Base-by-base conservation (phyloP, 2,888 invertebrate species). In the Euclidia mi region DNA sequence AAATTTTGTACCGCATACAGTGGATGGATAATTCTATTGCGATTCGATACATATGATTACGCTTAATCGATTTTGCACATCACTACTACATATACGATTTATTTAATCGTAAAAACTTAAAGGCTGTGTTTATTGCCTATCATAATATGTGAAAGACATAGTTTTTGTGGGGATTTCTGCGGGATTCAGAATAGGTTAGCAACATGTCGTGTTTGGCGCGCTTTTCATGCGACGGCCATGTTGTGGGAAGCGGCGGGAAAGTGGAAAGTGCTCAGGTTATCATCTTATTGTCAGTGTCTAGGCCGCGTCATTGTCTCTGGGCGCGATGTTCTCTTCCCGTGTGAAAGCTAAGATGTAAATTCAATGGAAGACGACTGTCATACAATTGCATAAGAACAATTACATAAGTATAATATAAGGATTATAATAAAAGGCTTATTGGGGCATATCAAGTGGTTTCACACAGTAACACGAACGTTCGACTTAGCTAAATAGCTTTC, bases 171-270 rank as follows among this genome's bases (percentile, higher is more conserved):
- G 15, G 10, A 34, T 58, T 56, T 55, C 51, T 56, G 47, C 45
- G 12, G 14, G 34, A 49, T 57, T 50, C 34, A 53, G 12, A 43
- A 31, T 12, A n/a, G 12, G 32, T 38, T 7, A 45, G 47, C 41
- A 53, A 64, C 35, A 53, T 52, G 52, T 47, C 44, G 55, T 65
- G 52, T 56, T 65, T 63, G 48, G 72, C 65, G 67, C 66, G 76
- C 76, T 82, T 85, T 84, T 82, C 88, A 84, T 79, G 56, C 65
- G 53, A 65, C 79, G 60, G 76, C 78, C 78, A 76, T 76, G 67
- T 80, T 82, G 88, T 91, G 90, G 81, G 90, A 92, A 91, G 76
- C 64, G 77, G 78, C 83, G 87, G 87, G 92, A 93, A 93, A 92
- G 92, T 94, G 86, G 93, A 93, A 94, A 94, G 93, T 89, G 84